Evolutionary conservation across 1,140 invertebrate genomes (phyloP).

Genomic region (Saxidomus purpurata): DNA sequence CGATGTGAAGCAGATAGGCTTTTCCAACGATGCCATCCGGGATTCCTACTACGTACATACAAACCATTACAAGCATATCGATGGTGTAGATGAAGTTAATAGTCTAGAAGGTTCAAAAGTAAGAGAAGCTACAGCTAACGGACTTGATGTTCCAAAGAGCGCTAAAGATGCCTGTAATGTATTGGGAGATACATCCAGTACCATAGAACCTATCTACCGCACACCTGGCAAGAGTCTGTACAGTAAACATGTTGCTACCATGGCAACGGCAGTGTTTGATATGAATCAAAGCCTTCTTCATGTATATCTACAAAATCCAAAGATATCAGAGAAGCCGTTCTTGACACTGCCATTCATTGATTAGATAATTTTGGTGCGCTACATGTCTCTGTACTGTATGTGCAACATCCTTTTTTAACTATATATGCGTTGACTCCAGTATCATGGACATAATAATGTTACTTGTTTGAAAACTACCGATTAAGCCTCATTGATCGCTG

Average conservation of each 20-base stretch:
- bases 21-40: not conserved
- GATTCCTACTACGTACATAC: conserved; percentile 2
- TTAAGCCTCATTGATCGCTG: too few relatives aligned
- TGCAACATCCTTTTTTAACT: too few relatives aligned
- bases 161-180: conserved; percentile 1
- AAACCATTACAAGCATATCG: conserved; percentile 22
- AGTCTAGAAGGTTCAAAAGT: conserved; percentile 7
- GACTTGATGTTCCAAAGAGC: not conserved
- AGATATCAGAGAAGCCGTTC: not conserved
- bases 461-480: too few relatives aligned
- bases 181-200: conserved; percentile 3
- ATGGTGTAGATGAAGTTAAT: not conserved
- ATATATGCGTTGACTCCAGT: too few relatives aligned
- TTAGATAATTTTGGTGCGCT: too few relatives aligned
- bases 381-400: too few relatives aligned
- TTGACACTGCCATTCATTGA: not conserved
- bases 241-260: not conserved
- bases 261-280: conserved; percentile 15
- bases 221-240: not conserved
- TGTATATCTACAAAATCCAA: conserved; percentile 13
- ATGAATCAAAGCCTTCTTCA: not conserved
- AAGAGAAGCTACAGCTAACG: not conserved
- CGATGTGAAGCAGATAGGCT: not conserved
- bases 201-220: conserved; percentile 13
- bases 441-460: too few relatives aligned